These are phyloP conservation scores for Diloba caeruleocephala DNA, from an alignment of 2,888 invertebrate genomes.

Conservation along the genomic window DNA sequence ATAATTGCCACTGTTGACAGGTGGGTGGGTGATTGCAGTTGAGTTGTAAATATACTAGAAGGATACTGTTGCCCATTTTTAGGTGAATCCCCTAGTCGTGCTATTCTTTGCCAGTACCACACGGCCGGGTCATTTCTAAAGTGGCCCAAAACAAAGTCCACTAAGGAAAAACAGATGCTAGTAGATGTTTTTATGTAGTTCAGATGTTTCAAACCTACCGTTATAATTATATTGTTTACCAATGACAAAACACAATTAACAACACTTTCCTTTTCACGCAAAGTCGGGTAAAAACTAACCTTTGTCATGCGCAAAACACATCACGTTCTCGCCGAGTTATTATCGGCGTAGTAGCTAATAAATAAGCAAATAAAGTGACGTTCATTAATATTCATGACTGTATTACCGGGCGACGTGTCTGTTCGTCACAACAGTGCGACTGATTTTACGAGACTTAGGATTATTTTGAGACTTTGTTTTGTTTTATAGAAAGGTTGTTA, in stretches of 20 bases:
- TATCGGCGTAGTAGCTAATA: conserved; percentile 76
- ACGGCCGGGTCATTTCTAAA: too few relatives aligned
- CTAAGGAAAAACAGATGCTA: too few relatives aligned
- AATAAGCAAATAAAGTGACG: conserved; percentile 82
- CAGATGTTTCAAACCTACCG: background rate
- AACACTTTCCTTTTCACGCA: conserved; percentile 14
- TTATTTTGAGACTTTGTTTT: conserved; percentile 41
- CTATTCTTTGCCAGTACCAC: too few relatives aligned
- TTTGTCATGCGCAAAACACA: conserved; percentile 49
- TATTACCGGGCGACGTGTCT: conserved; percentile 76
- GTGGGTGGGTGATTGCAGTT: too few relatives aligned
- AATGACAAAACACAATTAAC: conserved; percentile 8
- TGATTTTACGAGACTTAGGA: conserved; percentile 45
- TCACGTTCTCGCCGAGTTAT: conserved; percentile 60
- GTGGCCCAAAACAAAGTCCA: too few relatives aligned
- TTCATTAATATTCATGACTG: conserved; percentile 82
- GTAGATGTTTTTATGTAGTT: background rate
- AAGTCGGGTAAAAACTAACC: conserved; percentile 26
- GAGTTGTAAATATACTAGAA: too few relatives aligned
- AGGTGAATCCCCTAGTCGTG: too few relatives aligned
- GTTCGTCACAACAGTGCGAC: conserved; percentile 51
- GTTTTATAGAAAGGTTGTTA: background rate
- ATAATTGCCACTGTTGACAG: too few relatives aligned
- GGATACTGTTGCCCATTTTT: too few relatives aligned
- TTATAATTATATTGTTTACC: background rate